These are phyloP conservation scores for Pachycephus smyrnensis DNA, from an alignment of 2,888 invertebrate species.

Conservation along the genomic window DNA sequence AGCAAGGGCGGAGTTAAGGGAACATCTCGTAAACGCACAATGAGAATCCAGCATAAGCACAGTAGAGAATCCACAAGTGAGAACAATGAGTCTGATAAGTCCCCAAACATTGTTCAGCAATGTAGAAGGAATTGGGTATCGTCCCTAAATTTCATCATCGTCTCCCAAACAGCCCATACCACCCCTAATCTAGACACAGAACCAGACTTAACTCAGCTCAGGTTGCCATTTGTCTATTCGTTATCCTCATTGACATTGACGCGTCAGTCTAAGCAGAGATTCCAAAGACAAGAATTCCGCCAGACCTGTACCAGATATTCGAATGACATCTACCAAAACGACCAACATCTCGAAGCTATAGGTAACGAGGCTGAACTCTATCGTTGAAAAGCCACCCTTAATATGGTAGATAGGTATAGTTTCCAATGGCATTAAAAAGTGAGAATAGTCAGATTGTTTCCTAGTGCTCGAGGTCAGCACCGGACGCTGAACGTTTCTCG, in stretches of 20 bases:
- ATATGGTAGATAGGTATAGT: not conserved
- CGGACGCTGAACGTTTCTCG: not conserved
- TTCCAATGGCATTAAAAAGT: not conserved
- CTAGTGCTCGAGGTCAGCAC: not conserved
- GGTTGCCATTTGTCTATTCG: not conserved
- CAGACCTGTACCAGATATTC: not conserved
- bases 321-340: not conserved
- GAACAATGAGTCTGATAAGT: conserved; percentile 24
- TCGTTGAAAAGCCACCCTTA: not conserved
- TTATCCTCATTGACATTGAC: not conserved
- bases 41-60: conserved; percentile 2
- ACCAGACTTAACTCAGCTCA: not conserved
- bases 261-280: not conserved
- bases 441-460: not conserved
- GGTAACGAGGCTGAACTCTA: not conserved
- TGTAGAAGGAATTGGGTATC: conserved; percentile 24
- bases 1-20: conserved; percentile 7
- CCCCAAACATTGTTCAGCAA: conserved; percentile 21
- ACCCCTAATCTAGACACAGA: conserved; percentile 2
- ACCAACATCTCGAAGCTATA: not conserved
- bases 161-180: not conserved
- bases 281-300: not conserved
- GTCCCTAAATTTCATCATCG: conserved; percentile 9
- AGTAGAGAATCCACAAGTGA: not conserved
- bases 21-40: not conserved